Evolutionary conservation across 1,140 invertebrate genomes (phyloP).

Genomic region (Conus betulinus): DNA sequence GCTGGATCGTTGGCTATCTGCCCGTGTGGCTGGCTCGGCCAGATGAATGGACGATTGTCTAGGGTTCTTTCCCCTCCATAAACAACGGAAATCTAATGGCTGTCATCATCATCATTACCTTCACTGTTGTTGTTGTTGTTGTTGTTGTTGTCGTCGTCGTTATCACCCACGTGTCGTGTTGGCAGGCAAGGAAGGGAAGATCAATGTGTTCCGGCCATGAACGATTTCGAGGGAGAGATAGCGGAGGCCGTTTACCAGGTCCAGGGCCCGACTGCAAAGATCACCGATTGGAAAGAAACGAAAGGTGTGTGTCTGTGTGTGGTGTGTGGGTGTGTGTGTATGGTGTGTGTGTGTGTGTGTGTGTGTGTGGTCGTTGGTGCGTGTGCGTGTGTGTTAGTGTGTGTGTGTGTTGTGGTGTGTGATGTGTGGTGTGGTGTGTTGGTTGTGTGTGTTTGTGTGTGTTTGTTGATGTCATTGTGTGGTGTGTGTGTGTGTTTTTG

Average conservation of each 20-base stretch:
- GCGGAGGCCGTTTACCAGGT: conserved; percentile 70
- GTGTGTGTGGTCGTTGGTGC: background rate
- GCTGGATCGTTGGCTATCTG: too few relatives aligned
- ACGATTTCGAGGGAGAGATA: conserved; percentile 81
- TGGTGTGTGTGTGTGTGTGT: background rate
- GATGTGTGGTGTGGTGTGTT: background rate
- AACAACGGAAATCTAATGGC: too few relatives aligned
- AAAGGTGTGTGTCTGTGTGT: conserved; percentile 75
- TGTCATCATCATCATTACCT: too few relatives aligned
- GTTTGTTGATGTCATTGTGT: background rate
- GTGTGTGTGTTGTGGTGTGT: background rate
- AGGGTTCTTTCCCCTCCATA: too few relatives aligned
- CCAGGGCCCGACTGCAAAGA: conserved; percentile 82
- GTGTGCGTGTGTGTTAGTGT: conserved; percentile 69
- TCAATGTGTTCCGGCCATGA: conserved; percentile 85
- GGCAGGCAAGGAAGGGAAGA: conserved; percentile 81
- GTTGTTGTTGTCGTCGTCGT: too few relatives aligned
- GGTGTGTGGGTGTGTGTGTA: background rate
- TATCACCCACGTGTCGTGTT: conserved; percentile 35
- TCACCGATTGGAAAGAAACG: conserved; percentile 82
- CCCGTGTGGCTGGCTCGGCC: too few relatives aligned
- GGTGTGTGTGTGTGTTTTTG: background rate
- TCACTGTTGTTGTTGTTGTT: too few relatives aligned
- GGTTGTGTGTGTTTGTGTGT: background rate
- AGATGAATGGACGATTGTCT: too few relatives aligned